phyloP scores from a whole-genome alignment of 2,113 vertebrate species.

The Lophotis ruficrista region DNA sequence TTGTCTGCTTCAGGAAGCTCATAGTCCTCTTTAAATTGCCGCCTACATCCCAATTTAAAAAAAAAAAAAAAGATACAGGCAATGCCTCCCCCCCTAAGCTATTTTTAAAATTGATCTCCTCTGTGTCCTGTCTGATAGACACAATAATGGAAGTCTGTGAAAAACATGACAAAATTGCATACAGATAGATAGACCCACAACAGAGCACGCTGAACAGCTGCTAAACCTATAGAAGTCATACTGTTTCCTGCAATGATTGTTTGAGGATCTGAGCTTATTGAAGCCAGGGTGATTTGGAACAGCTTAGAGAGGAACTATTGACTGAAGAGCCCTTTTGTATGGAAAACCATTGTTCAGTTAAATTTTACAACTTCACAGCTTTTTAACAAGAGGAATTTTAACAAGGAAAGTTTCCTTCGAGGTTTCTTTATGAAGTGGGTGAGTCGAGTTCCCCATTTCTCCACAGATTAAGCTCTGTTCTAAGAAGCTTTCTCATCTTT shows the following conservation, averaged over 20 bases:
- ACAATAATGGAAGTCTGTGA: background rate
- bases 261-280: conserved; percentile 6
- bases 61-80: background rate
- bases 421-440: conserved; percentile 50
- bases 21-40: background rate
- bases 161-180: background rate
- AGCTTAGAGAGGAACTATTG: conserved; percentile 6
- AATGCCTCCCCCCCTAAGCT: background rate
- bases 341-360: conserved; percentile 52
- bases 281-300: conserved; percentile 37
- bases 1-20: background rate
- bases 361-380: conserved; percentile 51
- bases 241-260: background rate
- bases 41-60: background rate
- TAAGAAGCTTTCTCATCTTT: conserved; percentile 26
- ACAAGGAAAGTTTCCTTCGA: background rate
- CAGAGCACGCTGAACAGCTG: background rate
- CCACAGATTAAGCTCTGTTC: background rate
- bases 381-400: conserved; percentile 66
- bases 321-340: conserved; percentile 50
- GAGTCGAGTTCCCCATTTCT: background rate
- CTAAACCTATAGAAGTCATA: conserved; percentile 33
- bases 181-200: background rate
- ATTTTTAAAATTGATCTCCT: background rate
- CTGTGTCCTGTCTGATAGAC: background rate